Conservation (phyloP, 2,113 vertebrate species). For the Aspidoscelis tigris region DNA sequence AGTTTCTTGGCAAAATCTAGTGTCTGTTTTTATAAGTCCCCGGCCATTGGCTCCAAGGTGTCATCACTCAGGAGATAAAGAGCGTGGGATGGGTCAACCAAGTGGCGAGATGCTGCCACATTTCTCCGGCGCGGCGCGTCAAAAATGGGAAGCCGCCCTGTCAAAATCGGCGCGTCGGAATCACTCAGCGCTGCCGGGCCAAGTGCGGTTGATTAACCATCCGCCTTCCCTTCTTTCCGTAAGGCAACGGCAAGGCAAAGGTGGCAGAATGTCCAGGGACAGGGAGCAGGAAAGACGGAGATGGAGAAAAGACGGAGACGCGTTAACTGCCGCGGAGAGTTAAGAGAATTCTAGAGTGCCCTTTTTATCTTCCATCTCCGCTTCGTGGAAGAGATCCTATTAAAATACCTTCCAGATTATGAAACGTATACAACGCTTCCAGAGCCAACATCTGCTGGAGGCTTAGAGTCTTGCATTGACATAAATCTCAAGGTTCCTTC, state of each 20-base stretch:
- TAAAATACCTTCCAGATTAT: slow-evolving; percentile 8
- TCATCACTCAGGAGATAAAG: slow-evolving; percentile 76
- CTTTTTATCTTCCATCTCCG: not conserved
- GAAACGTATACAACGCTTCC: not conserved
- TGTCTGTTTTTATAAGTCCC: slow-evolving; percentile 72
- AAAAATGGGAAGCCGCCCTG: slow-evolving; percentile 66
- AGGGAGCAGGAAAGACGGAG: not conserved
- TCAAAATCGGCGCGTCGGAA: slow-evolving; percentile 61
- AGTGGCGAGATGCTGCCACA: slow-evolving; percentile 67
- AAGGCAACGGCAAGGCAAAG: not conserved
- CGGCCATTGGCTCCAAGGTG: slow-evolving; percentile 72
- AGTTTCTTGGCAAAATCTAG: slow-evolving; percentile 17
- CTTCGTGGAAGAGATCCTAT: not conserved
- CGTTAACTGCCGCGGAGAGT: not conserved
- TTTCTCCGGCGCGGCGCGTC: slow-evolving; percentile 64
- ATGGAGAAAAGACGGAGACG: not conserved
- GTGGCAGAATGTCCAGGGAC: not conserved
- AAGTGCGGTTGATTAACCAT: slow-evolving; percentile 60
- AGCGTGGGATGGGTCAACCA: slow-evolving; percentile 69
- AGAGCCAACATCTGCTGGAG: not conserved
- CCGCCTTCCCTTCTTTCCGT: not conserved
- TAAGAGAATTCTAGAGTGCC: not conserved
- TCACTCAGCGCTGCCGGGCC: slow-evolving; percentile 67
- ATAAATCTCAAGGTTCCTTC: no score
- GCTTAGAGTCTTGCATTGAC: no score